These are phyloP conservation scores for Dasysyrphus tricinctus DNA, from an alignment of 2,888 invertebrate species.

Conservation along the genomic window DNA sequence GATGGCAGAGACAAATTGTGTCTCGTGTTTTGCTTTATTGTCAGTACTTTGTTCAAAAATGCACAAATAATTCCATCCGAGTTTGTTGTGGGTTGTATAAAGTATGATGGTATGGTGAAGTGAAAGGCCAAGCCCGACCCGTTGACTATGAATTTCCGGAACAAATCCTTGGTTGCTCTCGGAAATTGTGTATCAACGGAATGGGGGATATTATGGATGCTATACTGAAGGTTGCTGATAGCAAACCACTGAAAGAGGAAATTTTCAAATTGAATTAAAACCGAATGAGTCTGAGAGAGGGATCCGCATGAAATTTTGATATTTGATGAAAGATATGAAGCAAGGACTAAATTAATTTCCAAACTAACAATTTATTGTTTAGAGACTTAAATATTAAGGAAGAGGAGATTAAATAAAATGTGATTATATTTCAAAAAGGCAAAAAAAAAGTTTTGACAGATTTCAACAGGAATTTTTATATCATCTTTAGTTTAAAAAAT, in stretches of 20 bases:
- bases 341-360: slow-evolving; percentile 38
- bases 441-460: background rate
- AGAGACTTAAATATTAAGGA: background rate
- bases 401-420: slow-evolving; percentile 6
- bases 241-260: slow-evolving; percentile 29
- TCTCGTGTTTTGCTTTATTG: slow-evolving; percentile 62
- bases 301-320: slow-evolving; percentile 37
- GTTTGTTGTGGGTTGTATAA: slow-evolving; percentile 13
- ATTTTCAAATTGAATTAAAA: slow-evolving; percentile 48
- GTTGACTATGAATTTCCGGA: slow-evolving; percentile 29
- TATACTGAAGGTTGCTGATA: slow-evolving; percentile 31
- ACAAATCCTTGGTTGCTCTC: slow-evolving; percentile 38
- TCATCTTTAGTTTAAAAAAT: background rate
- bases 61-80: slow-evolving; percentile 58
- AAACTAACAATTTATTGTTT: slow-evolving; percentile 31
- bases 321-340: slow-evolving; percentile 34
- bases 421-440: background rate
- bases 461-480: background rate
- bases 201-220: background rate
- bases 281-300: slow-evolving; percentile 18
- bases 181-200: slow-evolving; percentile 3
- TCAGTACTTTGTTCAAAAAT: slow-evolving; percentile 68
- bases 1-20: slow-evolving; percentile 56
- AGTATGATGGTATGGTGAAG: slow-evolving; percentile 15
- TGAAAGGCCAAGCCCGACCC: slow-evolving; percentile 4